These are phyloP conservation scores for Prunella himalayana DNA, from an alignment of 2,113 vertebrate species.

Conservation along the genomic window DNA sequence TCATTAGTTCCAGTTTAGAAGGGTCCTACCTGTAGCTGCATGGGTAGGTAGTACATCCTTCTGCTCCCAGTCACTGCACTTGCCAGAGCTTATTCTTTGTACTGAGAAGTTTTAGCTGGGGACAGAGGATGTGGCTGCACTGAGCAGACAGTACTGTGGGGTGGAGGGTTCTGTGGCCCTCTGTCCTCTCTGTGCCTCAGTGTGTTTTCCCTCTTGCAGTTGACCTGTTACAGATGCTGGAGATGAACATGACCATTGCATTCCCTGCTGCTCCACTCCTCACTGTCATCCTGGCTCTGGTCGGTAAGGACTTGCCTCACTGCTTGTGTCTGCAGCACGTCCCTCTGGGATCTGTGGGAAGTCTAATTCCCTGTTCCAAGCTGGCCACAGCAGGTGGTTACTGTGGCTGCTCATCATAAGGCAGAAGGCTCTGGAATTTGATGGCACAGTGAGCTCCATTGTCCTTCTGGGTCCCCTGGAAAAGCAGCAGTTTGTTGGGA, in stretches of 20 bases:
- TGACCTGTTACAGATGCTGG: constrained; percentile 97
- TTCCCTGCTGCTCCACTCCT: constrained; percentile 96
- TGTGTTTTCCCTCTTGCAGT: constrained; percentile 72
- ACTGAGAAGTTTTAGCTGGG: rapidly evolving
- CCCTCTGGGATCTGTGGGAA: neutral
- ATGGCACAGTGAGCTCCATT: neutral
- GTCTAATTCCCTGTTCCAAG: neutral
- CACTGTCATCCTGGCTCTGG: constrained; percentile 95
- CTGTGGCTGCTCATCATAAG: neutral
- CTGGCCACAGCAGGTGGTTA: rapidly evolving
- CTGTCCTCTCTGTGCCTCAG: rapidly evolving
- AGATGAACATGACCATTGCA: constrained; percentile 99
- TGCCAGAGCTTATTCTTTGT: neutral
- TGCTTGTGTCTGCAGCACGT: neutral
- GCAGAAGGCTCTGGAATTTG: constrained; percentile 5
- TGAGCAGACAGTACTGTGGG: neutral
- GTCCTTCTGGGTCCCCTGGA: neutral
- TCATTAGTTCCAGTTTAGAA: neutral
- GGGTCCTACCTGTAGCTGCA: neutral
- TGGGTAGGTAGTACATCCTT: neutral
- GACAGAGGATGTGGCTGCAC: neutral
- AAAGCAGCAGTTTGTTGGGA: neutral
- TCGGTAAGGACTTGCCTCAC: constrained; percentile 76
- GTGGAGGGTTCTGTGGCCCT: neutral
- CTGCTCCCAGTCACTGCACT: rapidly evolving